These are phyloP conservation scores for Drosophila ezoana DNA, from an alignment of 2,888 invertebrate species.

Conservation along the genomic window DNA sequence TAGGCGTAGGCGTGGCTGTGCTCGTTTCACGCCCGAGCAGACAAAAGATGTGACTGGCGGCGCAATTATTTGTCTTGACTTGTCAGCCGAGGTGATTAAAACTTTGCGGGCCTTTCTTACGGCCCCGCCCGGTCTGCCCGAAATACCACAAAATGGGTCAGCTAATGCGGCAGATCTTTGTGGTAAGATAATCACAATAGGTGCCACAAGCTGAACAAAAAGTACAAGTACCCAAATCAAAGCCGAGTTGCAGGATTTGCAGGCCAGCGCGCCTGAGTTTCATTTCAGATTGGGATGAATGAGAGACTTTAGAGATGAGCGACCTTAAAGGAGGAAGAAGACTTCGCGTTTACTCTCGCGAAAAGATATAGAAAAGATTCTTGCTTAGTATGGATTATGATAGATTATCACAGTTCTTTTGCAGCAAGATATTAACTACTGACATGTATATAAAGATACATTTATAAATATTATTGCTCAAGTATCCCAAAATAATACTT, in stretches of 20 bases:
- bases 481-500: neutral
- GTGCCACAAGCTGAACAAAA: conserved; percentile 12
- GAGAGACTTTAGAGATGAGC: no score
- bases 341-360: no score
- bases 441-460: no score
- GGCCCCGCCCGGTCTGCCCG: neutral
- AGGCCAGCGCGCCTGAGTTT: neutral
- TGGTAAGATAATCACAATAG: conserved; percentile 29
- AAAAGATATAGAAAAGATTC: no score
- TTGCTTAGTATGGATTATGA: no score
- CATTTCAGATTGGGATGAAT: neutral
- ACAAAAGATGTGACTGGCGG: conserved; percentile 61
- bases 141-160: conserved; percentile 32
- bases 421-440: no score
- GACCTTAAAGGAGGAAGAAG: no score
- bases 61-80: conserved; percentile 72
- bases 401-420: no score
- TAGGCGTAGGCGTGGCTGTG: conserved; percentile 27
- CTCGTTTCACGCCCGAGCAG: conserved; percentile 68
- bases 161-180: conserved; percentile 29
- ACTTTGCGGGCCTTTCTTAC: conserved; percentile 43
- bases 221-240: conserved; percentile 31
- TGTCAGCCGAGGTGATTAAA: conserved; percentile 76
- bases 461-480: neutral
- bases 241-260: conserved; percentile 3